Conservation (phyloP, 2,888 invertebrate genomes). For the Chrysolina oricalcia region DNA sequence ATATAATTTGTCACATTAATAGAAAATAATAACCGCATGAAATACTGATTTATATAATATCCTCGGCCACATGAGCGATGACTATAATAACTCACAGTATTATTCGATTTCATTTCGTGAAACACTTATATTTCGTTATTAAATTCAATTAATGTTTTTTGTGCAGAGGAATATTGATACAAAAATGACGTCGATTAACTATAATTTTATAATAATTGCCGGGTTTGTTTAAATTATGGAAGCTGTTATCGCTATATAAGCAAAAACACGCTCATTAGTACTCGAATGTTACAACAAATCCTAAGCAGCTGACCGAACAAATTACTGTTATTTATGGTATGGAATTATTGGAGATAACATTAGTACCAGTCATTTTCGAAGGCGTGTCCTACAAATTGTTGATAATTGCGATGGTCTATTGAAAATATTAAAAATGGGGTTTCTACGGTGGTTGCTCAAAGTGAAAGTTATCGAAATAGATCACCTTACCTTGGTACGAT, state of each 20-base stretch:
- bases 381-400: conserved; percentile 18
- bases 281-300: conserved; percentile 37
- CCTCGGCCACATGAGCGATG: not conserved
- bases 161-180: conserved; percentile 22
- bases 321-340: conserved; percentile 19
- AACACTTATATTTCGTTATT: conserved; percentile 25
- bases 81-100: conserved; percentile 2
- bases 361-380: conserved; percentile 11
- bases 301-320: conserved; percentile 22
- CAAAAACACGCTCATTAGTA: conserved; percentile 42
- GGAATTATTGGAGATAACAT: conserved; percentile 5
- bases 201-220: conserved; percentile 39
- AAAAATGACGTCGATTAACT: conserved; percentile 37
- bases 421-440: not conserved
- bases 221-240: conserved; percentile 37
- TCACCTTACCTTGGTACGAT: not conserved
- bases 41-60: not conserved
- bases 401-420: not conserved
- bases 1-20: not conserved
- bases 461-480: not conserved
- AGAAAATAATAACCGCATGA: not conserved
- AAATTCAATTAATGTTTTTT: conserved; percentile 22
- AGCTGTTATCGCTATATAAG: conserved; percentile 42
- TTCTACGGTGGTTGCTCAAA: not conserved
- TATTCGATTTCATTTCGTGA: conserved; percentile 4